Evolutionary conservation across 2,888 invertebrate genomes (phyloP).

Genomic region (Hemicrepidius hirtus): DNA sequence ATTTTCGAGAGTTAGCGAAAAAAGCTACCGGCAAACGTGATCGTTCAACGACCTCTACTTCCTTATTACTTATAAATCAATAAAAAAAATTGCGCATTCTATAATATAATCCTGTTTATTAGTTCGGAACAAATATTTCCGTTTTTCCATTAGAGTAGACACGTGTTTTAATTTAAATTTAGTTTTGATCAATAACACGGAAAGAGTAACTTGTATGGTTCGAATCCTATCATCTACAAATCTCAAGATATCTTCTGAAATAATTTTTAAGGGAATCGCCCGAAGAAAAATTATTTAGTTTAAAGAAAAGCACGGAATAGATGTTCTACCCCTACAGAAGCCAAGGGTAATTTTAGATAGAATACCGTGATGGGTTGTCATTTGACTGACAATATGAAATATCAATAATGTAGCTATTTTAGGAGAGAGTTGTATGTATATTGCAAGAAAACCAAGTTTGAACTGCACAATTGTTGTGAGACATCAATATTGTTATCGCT

Average conservation of each 20-base stretch:
- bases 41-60: slow-evolving; percentile 28
- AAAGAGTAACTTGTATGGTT: too few relatives aligned
- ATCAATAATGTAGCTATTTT: slow-evolving; percentile 16
- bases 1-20: neutral
- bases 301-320: too few relatives aligned
- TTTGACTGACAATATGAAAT: neutral
- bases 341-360: too few relatives aligned
- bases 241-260: too few relatives aligned
- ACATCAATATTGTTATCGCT: slow-evolving; percentile 24
- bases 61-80: slow-evolving; percentile 27
- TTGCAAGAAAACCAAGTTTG: neutral
- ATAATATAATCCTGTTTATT: slow-evolving; percentile 6
- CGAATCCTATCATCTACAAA: too few relatives aligned
- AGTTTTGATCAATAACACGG: too few relatives aligned
- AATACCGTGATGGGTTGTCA: neutral
- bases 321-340: too few relatives aligned
- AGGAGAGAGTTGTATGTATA: neutral
- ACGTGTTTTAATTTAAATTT: neutral
- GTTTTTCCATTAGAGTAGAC: neutral
- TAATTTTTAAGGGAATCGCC: too few relatives aligned
- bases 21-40: slow-evolving; percentile 11
- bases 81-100: slow-evolving; percentile 13
- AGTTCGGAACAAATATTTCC: slow-evolving; percentile 21
- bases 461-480: slow-evolving; percentile 14
- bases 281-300: too few relatives aligned